These are phyloP conservation scores for Caranx melampygus DNA, from an alignment of 2,113 vertebrate species.

Conservation along the genomic window DNA sequence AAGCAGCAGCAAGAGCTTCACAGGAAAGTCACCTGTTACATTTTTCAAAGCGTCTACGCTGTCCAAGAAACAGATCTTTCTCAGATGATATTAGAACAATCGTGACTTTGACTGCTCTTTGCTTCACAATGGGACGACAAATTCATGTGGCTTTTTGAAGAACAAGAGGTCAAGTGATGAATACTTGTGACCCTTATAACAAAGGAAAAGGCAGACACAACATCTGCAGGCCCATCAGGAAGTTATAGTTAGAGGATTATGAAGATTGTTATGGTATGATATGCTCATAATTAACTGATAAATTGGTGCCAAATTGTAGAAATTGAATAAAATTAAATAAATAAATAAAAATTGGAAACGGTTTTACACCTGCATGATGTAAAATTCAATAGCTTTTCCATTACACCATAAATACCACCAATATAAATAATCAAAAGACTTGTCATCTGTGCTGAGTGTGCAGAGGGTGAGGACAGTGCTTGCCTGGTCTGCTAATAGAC, in stretches of 20 bases:
- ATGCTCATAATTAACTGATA: no score
- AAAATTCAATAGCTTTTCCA: no score
- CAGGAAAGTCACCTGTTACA: conserved; percentile 24
- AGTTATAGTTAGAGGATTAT: background rate
- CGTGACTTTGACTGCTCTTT: conserved; percentile 21
- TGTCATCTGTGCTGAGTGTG: no score
- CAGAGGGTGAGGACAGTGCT: no score
- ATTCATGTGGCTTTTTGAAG: conserved; percentile 1
- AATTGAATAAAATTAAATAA: no score
- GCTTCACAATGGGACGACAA: background rate
- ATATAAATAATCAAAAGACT: no score
- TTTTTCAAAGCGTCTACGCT: background rate
- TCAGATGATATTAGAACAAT: background rate
- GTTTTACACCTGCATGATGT: no score
- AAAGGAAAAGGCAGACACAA: background rate
- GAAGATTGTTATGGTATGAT: no score
- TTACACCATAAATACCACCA: no score
- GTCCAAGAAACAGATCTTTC: background rate
- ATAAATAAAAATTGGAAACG: no score
- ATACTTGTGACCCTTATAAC: conserved; percentile 11
- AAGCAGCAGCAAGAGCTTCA: conserved; percentile 20
- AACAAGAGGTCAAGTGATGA: conserved; percentile 18
- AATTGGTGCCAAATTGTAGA: no score
- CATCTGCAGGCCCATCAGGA: conserved; percentile 13
- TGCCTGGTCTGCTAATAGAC: no score